Evolutionary conservation across 2,888 invertebrate species (phyloP), one percentile per base, ranked within the genome.

Genomic region (Vesta saturnalis): DNA sequence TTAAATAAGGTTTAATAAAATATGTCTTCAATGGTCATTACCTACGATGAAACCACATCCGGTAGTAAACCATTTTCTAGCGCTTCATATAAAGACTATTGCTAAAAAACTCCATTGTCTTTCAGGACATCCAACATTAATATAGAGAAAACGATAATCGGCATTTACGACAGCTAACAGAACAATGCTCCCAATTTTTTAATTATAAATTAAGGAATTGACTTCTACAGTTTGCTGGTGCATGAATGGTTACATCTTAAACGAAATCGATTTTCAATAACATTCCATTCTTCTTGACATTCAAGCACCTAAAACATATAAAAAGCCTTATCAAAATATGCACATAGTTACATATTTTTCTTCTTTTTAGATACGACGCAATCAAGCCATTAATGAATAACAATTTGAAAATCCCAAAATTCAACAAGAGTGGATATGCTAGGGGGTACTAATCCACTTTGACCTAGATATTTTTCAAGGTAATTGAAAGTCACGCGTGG

Each of bases 11-110:
- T 57, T 65, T 69, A 21, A 66, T 14, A 21, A 65, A 21, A 58
- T 69, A 69, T 16, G 66, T 30, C 56, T 61, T 69, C 21, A 66
- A 21, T n/a, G 66, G 66, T 66, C 62, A 61, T 65, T 64, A 5
- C 56, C 65, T 10, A 69, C 69, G 14, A 65, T 10, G 19, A 59
- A 49, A 14, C 49, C 49, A 16, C 49, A 16, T 49, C 49, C 16
- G 18, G 15, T 14, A 21, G 12, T 54, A 54, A 19, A 54, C 21
- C 12, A 54, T 54, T 54, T 21, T 54, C 22, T 19, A 54, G 8
- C 1, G 54, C 54, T 54, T 19, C 2, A 19, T 19, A 54, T 19
- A 54, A 18, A 21, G 21, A n/a, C n/a, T n/a, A 54, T 12, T 8
- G 6, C 12, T 3, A 12, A 8, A 54, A 21, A 2, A n/a, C 14